Conservation (phyloP, 1,140 invertebrate genomes). For the Apolygus lucorum region DNA sequence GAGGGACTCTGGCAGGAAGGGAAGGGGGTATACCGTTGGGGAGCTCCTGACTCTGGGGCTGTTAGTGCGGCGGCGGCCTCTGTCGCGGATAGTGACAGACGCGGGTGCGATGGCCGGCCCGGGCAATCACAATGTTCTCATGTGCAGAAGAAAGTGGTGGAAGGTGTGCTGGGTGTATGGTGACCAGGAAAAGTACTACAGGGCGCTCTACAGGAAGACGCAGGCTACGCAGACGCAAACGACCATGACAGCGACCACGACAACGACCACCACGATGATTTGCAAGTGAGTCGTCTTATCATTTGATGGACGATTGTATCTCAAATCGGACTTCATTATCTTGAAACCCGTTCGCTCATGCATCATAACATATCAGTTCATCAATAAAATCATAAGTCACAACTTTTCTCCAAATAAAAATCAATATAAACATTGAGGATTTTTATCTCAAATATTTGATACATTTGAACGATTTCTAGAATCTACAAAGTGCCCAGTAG, state of each 20-base stretch:
- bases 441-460: no score
- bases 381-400: no score
- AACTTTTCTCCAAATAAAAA: no score
- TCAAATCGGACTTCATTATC: no score
- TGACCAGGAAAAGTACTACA: not conserved
- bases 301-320: no score
- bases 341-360: no score
- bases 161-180: not conserved
- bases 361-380: no score
- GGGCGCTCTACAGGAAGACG: not conserved
- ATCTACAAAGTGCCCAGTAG: no score
- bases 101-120: not conserved
- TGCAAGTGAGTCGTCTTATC: not conserved
- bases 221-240: not conserved
- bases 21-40: not conserved
- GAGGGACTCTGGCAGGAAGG: not conserved
- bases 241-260: not conserved
- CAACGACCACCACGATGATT: no score
- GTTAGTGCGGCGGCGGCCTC: not conserved
- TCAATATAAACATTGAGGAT: no score
- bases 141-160: not conserved
- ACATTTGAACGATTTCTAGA: no score
- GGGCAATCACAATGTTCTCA: not conserved
- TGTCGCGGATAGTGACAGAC: not conserved
- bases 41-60: not conserved